Conservation (phyloP, 2,797 vertebrate genomes). For the Dermochelys coriacea region DNA sequence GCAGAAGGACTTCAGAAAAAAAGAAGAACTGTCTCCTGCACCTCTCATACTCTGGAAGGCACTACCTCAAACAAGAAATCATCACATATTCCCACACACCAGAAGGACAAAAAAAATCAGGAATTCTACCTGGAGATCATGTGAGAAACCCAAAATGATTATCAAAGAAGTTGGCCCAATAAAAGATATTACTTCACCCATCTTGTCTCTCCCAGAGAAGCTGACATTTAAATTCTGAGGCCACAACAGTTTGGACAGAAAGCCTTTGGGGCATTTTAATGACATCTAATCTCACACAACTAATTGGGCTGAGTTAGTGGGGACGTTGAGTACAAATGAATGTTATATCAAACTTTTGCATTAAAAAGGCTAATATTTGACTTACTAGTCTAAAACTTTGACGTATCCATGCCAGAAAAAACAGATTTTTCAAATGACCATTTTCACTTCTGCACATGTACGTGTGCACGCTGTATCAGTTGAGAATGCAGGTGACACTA, state of each 20-base stretch:
- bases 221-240: conserved; percentile 3
- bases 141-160: not conserved
- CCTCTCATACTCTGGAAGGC: not conserved
- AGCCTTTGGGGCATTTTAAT: not conserved
- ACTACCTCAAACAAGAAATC: not conserved
- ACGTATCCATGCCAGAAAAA: fast-evolving
- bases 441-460: not conserved
- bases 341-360: conserved; percentile 25
- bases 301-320: not conserved
- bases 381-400: not conserved
- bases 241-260: not conserved
- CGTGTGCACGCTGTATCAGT: fast-evolving
- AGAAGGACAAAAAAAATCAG: not conserved
- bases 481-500: fast-evolving
- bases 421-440: not conserved
- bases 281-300: conserved; percentile 8
- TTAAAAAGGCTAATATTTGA: not conserved
- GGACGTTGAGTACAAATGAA: not conserved
- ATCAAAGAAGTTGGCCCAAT: not conserved
- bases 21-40: not conserved
- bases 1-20: not conserved
- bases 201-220: not conserved
- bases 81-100: not conserved
- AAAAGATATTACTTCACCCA: not conserved
- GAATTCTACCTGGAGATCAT: not conserved